Evolutionary conservation across 1,140 invertebrate genomes (phyloP).

Genomic region (Bombus pyrosoma): DNA sequence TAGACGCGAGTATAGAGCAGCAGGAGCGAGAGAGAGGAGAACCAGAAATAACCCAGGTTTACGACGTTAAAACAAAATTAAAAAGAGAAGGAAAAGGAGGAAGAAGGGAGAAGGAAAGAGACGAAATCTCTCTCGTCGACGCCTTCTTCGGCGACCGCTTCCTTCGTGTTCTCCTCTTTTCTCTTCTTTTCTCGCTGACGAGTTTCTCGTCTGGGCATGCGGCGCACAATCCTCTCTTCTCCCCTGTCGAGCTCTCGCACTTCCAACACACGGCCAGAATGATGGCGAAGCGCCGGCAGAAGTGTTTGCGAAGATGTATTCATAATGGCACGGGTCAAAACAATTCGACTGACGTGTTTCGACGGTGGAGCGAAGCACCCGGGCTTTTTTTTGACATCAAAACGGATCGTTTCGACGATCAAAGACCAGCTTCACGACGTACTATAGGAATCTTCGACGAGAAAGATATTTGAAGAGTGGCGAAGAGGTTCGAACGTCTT

Average conservation of each 20-base stretch:
- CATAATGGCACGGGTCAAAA: conserved; percentile 60
- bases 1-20: conserved; percentile 1
- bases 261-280: conserved; percentile 5
- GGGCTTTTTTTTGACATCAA: background rate
- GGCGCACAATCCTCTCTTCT: conserved; percentile 28
- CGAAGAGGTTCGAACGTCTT: background rate
- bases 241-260: background rate
- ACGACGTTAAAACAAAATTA: conserved; percentile 39
- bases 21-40: conserved; percentile 13
- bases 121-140: conserved; percentile 58
- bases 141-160: conserved; percentile 18
- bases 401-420: background rate
- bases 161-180: conserved; percentile 40
- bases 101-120: conserved; percentile 35
- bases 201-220: conserved; percentile 59
- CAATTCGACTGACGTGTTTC: conserved; percentile 41
- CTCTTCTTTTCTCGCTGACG: conserved; percentile 23
- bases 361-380: background rate
- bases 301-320: conserved; percentile 51
- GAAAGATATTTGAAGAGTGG: background rate
- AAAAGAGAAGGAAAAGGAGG: conserved; percentile 15
- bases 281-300: conserved; percentile 15
- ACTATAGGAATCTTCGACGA: background rate
- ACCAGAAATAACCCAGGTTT: conserved; percentile 62
- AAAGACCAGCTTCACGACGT: background rate